These are phyloP conservation scores for Sinhomidia bicolor DNA, from an alignment of 2,888 invertebrate genomes.

Conservation along the genomic window DNA sequence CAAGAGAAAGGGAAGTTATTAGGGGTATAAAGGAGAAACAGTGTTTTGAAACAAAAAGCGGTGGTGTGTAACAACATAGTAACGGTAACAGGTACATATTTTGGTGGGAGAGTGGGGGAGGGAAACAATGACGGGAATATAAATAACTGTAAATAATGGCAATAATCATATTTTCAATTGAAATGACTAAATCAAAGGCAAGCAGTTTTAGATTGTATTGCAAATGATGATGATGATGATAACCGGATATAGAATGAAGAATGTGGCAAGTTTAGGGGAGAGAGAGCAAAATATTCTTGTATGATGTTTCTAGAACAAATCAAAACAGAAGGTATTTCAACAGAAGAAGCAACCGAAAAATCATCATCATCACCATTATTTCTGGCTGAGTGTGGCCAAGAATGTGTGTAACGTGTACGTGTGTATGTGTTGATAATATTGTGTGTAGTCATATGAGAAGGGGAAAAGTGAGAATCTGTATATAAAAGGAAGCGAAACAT, in stretches of 20 bases:
- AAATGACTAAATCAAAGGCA: slow-evolving; percentile 3
- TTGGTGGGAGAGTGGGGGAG: too few relatives aligned
- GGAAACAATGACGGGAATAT: too few relatives aligned
- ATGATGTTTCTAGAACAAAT: neutral
- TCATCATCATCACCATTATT: slow-evolving; percentile 21
- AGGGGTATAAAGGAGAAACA: too few relatives aligned
- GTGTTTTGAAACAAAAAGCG: neutral
- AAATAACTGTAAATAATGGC: too few relatives aligned
- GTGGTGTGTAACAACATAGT: neutral
- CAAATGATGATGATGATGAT: too few relatives aligned
- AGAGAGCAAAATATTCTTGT: neutral
- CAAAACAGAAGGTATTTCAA: slow-evolving; percentile 14
- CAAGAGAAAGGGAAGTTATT: too few relatives aligned
- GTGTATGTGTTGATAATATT: too few relatives aligned
- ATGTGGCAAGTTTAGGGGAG: neutral
- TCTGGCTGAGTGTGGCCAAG: neutral
- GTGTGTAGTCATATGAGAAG: too few relatives aligned
- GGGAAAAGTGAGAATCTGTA: neutral
- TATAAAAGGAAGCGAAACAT: neutral
- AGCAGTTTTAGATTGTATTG: neutral
- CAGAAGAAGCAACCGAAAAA: slow-evolving; percentile 37
- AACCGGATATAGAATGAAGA: too few relatives aligned
- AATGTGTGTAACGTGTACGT: too few relatives aligned
- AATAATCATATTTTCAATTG: slow-evolving; percentile 19
- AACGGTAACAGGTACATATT: neutral